Evolutionary conservation across 2,113 vertebrate species (phyloP), one percentile per base, ranked within the genome.

Genomic region (Alouatta palliata): DNA sequence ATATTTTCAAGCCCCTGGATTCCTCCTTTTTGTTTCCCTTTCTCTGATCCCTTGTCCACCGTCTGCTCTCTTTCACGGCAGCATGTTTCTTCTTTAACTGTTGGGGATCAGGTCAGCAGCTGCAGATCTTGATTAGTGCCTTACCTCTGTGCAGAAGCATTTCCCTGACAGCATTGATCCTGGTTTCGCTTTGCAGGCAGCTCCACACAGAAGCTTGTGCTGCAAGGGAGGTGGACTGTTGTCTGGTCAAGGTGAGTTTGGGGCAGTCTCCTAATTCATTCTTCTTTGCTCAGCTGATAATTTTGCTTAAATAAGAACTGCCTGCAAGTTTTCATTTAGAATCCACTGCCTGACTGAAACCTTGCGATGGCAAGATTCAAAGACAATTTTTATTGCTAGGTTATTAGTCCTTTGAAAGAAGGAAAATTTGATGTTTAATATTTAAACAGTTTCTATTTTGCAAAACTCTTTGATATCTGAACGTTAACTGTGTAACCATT

Each of bases 381-480:
- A 98, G 97, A 92, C 96, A 87, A 90, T 68, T 45, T 97, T 98
- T 98, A 98, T 98, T 97, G 96, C 95, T 95, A 90, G 95, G 89
- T 94, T 98, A 97, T 98, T 97, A 98, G 98, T 97, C 70, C 56
- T 97, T 97, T 95, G 93, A 95, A 97, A 97, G 97, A 98, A 97
- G 96, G 91, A 98, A 98, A 97, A 96, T 91, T 97, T 96, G 97
- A 95, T 93, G 96, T 97, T 98, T 97, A 98, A 97, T 98, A 98
- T 98, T 98, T 96, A 97, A 98, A 93, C 87, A 97, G 95, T 94
- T 96, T 97, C 95, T 97, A 93, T 97, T 96, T 98, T 97, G 87
- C 96, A 56, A 71, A 96, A 97, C 96, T 96, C 90, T 96, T 97
- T 97, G 96, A 96, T 97, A 97, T 96, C 68, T 91, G 96, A 85